Evolutionary conservation across 2,113 vertebrate genomes (phyloP).

Genomic region (Neogobius melanostomus): DNA sequence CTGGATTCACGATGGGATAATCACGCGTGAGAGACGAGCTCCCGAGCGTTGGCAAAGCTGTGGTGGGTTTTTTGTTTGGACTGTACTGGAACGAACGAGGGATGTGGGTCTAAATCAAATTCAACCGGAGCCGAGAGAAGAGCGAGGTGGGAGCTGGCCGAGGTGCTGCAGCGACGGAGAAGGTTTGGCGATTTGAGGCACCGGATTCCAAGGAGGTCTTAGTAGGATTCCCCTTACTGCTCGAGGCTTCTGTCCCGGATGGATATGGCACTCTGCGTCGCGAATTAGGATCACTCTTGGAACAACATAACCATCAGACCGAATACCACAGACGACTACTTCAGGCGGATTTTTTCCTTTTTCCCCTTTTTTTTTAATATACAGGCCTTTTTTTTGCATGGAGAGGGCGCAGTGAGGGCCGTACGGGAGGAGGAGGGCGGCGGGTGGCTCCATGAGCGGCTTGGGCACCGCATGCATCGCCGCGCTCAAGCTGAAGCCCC

Average conservation of each 20-base stretch:
- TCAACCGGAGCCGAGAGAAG: slow-evolving; percentile 1
- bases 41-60: slow-evolving; percentile 71
- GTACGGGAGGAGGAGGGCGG: slow-evolving; percentile 60
- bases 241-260: slow-evolving; percentile 5
- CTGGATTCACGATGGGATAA: slow-evolving; percentile 70
- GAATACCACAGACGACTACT: slow-evolving; percentile 1
- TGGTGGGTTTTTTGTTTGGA: slow-evolving; percentile 65
- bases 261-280: slow-evolving; percentile 3
- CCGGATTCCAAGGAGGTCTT: slow-evolving; percentile 2
- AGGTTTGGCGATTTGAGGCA: slow-evolving; percentile 12
- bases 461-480: slow-evolving; percentile 69
- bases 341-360: not conserved
- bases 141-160: slow-evolving; percentile 1
- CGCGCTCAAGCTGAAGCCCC: slow-evolving; percentile 66
- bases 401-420: slow-evolving; percentile 63
- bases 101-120: slow-evolving; percentile 39
- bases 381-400: slow-evolving; percentile 30
- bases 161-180: slow-evolving; percentile 4
- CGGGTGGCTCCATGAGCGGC: slow-evolving; percentile 78
- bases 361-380: too few species aligned
- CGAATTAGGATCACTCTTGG: slow-evolving; percentile 59
- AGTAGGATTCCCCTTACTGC: not conserved
- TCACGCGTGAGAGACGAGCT: slow-evolving; percentile 62
- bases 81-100: slow-evolving; percentile 61
- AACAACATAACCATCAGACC: slow-evolving; percentile 4